phyloP scores from a whole-genome alignment of 2,888 invertebrate species.

The Cephus nigrinus region DNA sequence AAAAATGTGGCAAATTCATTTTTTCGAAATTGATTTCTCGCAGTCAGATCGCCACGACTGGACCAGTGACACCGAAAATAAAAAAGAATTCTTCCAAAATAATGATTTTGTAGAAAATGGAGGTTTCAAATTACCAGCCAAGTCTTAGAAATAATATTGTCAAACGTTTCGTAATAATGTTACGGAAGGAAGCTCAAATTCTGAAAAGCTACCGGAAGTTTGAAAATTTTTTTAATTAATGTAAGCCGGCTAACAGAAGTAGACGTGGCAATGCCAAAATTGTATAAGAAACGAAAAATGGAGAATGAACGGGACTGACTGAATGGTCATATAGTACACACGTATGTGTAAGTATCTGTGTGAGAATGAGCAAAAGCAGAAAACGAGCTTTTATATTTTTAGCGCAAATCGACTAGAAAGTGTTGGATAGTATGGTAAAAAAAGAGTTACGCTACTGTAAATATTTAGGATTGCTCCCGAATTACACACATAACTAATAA shows the following conservation, averaged over 20 bases:
- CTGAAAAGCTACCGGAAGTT: neutral
- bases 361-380: neutral
- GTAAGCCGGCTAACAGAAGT: neutral
- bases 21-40: neutral
- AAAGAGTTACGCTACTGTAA: neutral
- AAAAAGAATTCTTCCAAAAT: neutral
- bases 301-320: neutral
- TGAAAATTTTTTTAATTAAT: neutral
- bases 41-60: neutral
- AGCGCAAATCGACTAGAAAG: conserved; percentile 13
- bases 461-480: neutral
- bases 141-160: neutral
- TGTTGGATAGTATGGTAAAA: neutral
- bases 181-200: neutral
- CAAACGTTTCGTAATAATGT: neutral
- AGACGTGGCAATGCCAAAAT: neutral
- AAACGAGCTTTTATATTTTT: conserved; percentile 24
- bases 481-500: neutral
- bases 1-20: neutral
- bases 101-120: neutral
- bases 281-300: neutral
- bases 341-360: neutral
- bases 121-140: neutral
- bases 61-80: neutral
- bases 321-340: neutral